Percentiles rank a stretch among this genome's conserved stretches.
These are phyloP conservation scores for Apotomis capreana DNA, from an alignment of 2,888 invertebrate genomes.

Conservation along the genomic window DNA sequence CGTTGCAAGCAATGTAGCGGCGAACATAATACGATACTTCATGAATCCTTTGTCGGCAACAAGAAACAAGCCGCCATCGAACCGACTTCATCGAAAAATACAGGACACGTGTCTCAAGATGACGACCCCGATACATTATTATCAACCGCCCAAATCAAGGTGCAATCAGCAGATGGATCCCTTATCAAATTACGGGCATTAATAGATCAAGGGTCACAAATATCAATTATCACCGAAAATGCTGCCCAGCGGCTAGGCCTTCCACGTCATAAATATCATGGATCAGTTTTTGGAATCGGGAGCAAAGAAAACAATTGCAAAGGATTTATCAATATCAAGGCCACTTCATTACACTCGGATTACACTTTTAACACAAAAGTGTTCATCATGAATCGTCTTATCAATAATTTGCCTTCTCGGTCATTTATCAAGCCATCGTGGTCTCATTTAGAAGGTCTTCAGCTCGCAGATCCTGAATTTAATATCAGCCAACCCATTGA, in stretches of 20 bases:
- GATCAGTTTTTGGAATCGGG: background rate
- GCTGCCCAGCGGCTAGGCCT: background rate
- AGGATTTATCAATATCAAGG: too few relatives aligned
- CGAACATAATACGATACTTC: background rate
- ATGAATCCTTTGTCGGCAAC: background rate
- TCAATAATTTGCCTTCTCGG: too few relatives aligned
- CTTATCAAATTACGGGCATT: background rate
- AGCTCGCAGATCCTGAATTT: too few relatives aligned
- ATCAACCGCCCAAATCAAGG: constrained; percentile 5
- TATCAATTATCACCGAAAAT: background rate
- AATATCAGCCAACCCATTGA: too few relatives aligned
- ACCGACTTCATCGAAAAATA: background rate
- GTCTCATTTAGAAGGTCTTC: too few relatives aligned
- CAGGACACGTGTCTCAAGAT: background rate
- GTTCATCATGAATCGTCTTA: too few relatives aligned
- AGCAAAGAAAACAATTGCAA: too few relatives aligned
- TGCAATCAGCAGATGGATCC: background rate
- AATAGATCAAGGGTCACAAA: background rate
- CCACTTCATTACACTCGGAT: too few relatives aligned
- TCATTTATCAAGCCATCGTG: too few relatives aligned
- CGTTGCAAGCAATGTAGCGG: background rate
- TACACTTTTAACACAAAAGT: too few relatives aligned
- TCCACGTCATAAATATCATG: background rate
- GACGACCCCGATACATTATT: background rate
- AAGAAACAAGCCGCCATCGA: background rate